Conservation (phyloP, 2,888 invertebrate species). For the Pyralis farinalis region DNA sequence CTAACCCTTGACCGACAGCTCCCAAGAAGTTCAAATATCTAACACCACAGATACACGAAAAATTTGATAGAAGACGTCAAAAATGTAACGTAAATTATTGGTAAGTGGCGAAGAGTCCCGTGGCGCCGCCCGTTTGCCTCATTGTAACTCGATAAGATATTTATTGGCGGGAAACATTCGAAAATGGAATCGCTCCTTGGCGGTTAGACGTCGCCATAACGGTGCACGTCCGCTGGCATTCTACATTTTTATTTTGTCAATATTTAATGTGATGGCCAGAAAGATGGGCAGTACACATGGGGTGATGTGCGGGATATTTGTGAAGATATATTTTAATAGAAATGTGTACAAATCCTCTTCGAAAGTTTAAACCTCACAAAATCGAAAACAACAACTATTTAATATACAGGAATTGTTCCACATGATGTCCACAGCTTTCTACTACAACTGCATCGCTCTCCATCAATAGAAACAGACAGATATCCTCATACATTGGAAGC, state of each 20-base stretch:
- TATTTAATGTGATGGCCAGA: constrained; percentile 72
- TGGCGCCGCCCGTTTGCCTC: constrained; percentile 51
- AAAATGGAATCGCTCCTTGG: constrained; percentile 71
- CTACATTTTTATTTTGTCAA: constrained; percentile 79
- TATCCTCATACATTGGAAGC: too few species aligned
- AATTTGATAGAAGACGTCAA: constrained; percentile 4
- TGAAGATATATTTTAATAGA: too few species aligned
- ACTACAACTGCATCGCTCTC: too few species aligned
- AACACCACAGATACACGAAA: constrained; percentile 8
- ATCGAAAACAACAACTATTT: too few species aligned
- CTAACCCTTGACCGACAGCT: constrained; percentile 9
- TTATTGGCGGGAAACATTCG: constrained; percentile 73
- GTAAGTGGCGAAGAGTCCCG: constrained; percentile 52
- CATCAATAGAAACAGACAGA: too few species aligned
- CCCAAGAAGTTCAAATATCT: constrained; percentile 8
- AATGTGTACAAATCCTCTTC: too few species aligned
- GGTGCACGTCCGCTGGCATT: constrained; percentile 63
- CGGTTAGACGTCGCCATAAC: constrained; percentile 61
- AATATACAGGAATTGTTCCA: too few species aligned
- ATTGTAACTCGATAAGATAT: constrained; percentile 79
- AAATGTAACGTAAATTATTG: constrained; percentile 27
- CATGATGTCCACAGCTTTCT: too few species aligned
- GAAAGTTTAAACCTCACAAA: too few species aligned
- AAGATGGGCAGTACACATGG: constrained; percentile 24
- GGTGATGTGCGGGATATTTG: constrained; percentile 11